A percentile compares a stretch with the other conserved stretches of the same genome.
These are phyloP conservation scores for Araneus ventricosus DNA, from an alignment of 1,140 invertebrate genomes.

Conservation along the genomic window DNA sequence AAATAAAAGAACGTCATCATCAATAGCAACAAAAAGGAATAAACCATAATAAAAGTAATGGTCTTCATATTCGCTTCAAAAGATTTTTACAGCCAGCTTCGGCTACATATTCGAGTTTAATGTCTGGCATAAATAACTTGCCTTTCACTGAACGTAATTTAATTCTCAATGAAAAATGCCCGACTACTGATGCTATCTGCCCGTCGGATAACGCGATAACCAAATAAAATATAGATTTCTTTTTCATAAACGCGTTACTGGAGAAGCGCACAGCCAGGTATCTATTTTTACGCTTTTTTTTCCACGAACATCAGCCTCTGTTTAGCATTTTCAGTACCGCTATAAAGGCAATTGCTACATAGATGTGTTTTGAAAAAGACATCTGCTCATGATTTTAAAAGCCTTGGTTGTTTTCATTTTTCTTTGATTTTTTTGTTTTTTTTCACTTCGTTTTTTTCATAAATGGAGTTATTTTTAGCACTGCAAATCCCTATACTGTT, in stretches of 20 bases:
- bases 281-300: conserved; percentile 15
- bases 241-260: conserved; percentile 22
- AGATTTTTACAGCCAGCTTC: conserved; percentile 43
- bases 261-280: not conserved
- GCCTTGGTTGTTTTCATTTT: not conserved
- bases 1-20: conserved; percentile 56
- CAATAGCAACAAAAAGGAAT: conserved; percentile 58
- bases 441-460: not conserved
- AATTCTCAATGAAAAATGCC: conserved; percentile 62
- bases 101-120: conserved; percentile 45
- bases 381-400: conserved; percentile 16
- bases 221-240: conserved; percentile 38
- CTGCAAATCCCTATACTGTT: not conserved
- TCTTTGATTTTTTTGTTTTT: not conserved
- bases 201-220: conserved; percentile 15
- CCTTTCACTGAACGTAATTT: conserved; percentile 60
- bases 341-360: conserved; percentile 15
- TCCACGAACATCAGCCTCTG: conserved; percentile 2
- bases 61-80: conserved; percentile 50
- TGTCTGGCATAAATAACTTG: conserved; percentile 59
- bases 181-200: not conserved
- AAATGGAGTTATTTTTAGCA: not conserved
- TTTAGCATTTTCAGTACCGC: conserved; percentile 20
- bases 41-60: conserved; percentile 56
- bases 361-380: conserved; percentile 14